Percentiles rank a stretch among this genome's conserved stretches.
phyloP scores from a whole-genome alignment of 2,113 vertebrate species.

The Malurus melanocephalus region DNA sequence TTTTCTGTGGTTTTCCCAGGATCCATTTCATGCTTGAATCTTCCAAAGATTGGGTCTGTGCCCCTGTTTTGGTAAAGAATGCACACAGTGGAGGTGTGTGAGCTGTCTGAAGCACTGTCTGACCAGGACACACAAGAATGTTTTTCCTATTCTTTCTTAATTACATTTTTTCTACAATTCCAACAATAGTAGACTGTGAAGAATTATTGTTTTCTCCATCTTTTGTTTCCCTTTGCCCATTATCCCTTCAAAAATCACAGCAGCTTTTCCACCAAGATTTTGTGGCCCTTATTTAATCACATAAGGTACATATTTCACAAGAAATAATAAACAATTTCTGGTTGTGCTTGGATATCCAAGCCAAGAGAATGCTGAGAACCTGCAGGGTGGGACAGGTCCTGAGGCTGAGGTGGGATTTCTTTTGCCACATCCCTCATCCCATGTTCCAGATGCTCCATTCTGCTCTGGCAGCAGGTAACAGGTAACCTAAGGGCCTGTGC shows the following conservation, averaged over 20 bases:
- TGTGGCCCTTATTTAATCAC: not conserved
- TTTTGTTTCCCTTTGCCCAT: not conserved
- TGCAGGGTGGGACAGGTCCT: accelerated
- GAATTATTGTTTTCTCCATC: not conserved
- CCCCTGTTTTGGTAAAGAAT: not conserved
- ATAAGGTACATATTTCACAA: not conserved
- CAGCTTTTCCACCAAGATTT: not conserved
- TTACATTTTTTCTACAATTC: not conserved
- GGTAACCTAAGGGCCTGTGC: accelerated
- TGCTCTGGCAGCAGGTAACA: not conserved
- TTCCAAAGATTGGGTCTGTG: not conserved
- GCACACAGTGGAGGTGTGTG: not conserved
- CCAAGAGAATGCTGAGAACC: not conserved
- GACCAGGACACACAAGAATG: not conserved
- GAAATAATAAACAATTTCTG: not conserved
- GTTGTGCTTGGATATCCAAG: not conserved
- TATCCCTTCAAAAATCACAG: not conserved
- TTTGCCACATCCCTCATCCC: not conserved
- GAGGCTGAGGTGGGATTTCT: not conserved
- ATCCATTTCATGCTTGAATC: not conserved
- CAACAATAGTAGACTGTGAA: not conserved
- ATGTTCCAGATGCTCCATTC: accelerated
- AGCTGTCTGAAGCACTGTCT: not conserved
- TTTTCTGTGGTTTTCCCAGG: not conserved
- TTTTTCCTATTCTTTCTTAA: not conserved